Evolutionary conservation across 2,113 vertebrate species (phyloP), one percentile per base, ranked within the genome.

Genomic region (Diphyllodes magnificus): DNA sequence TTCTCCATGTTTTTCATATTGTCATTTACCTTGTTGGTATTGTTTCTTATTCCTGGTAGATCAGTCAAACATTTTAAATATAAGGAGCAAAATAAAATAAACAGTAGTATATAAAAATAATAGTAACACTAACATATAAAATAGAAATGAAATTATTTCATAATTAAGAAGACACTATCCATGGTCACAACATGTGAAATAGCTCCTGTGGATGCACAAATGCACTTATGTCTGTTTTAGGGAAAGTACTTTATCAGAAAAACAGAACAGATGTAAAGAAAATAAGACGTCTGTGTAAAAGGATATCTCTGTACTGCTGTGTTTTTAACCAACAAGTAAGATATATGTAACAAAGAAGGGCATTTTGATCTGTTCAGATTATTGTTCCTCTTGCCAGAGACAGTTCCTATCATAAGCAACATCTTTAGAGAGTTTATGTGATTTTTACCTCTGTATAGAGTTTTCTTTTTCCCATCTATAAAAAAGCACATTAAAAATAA

Each of bases 401-500:
- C 49, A 39, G 89, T 77, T 97, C 80, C 75, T 88, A 53, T 87
- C 76, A 63, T 69, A 61, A 94, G 66, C 49, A 92, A 76, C 39
- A 80, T 72, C 92, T 95, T 96, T 16, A 86, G 79, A 88, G 81
- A 82, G 22, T 83, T 95, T 70, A 92, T 90, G 56, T 83, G 50
- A 88, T 82, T 84, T 93, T 89, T 76, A 70, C 60, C 35, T 92
- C 59, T 18, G n/a, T 60, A 72, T 35, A 76, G 91, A 75, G 31
- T 70, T 63, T 93, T 77, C 70, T 87, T 88, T 82, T 79, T 24
- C 42, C 68, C 86, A 72, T 84, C 49, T 64, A 39, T 51, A 84
- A 68, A 92, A 72, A 72, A 79, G 2, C 8, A 92, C 65, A 92
- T 90, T 96, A 92, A 96, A 97, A 97, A 96, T 92, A 95, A 96